A percentile compares a stretch with the other conserved stretches of the same genome.
These are phyloP conservation scores for Bergia puertoricense DNA, from an alignment of 92 coral and sea anemone genomes.

Conservation along the genomic window DNA sequence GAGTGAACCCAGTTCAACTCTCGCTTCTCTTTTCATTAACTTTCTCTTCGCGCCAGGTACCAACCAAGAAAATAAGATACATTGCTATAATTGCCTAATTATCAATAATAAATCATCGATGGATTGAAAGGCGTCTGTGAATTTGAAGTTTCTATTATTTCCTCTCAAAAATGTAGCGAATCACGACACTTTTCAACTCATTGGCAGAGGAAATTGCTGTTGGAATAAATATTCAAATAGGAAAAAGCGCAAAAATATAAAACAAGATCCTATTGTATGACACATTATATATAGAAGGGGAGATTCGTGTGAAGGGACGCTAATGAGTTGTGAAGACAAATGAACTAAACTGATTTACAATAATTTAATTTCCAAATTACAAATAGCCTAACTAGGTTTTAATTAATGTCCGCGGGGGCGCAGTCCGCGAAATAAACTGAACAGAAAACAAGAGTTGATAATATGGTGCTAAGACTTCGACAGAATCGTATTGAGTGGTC, in stretches of 20 bases:
- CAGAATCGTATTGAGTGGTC: not conserved
- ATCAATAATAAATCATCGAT: constrained; percentile 7
- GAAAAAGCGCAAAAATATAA: not conserved
- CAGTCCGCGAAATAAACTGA: not conserved
- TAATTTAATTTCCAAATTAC: constrained; percentile 31
- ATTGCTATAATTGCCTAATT: constrained; percentile 9
- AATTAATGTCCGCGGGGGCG: not conserved
- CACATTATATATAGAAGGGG: not conserved
- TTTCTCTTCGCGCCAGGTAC: constrained; percentile 32
- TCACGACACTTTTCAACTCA: not conserved
- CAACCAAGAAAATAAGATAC: not conserved
- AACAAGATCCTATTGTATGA: not conserved
- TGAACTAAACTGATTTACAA: not conserved
- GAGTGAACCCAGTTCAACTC: not conserved
- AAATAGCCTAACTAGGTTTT: not conserved
- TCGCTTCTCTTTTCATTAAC: constrained; percentile 17
- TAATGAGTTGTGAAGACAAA: constrained; percentile 9
- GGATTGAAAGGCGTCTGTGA: constrained; percentile 17
- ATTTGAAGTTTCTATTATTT: constrained; percentile 15
- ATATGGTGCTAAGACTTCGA: not conserved
- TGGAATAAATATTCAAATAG: not conserved
- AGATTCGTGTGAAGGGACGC: not conserved
- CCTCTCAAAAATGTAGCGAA: not conserved
- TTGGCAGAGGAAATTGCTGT: constrained; percentile 1
- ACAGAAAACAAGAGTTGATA: not conserved